Evolutionary conservation across 2,888 invertebrate genomes (phyloP), one percentile per base, ranked within the genome.

Genomic region (Invenusta paracnida): DNA sequence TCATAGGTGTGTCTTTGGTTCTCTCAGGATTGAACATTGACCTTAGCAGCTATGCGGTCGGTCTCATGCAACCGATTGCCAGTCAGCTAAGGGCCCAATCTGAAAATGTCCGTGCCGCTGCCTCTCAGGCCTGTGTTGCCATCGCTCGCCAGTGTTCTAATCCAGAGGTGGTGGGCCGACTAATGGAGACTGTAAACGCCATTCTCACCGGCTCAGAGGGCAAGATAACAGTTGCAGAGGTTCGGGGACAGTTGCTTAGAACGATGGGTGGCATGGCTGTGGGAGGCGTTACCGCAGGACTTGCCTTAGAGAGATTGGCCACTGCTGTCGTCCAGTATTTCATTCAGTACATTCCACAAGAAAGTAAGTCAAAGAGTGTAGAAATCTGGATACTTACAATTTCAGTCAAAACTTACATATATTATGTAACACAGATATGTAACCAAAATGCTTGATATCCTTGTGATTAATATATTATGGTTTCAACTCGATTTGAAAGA

Each of bases 281-380:
- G 2, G 73, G 2, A 13, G 73, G 73, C 5, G 23, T 73, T 13
- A 23, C 25, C 11, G 17, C 73, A 5, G 73, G 73, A 23, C 73
- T 23, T 5, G 73, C 73, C 23, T 23, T 73, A 23, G 73, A 73
- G 27, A 5, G 73, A n/a, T 5, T 73, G 27, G 27, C 73, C 5
- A 25, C 27, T 23, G 5, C 73, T 5, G 23, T 23, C 2, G 73
- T 73, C 23, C 73, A 73, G 27, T 23, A 13, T 5, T 25, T 73
- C 27, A 73, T 73, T 73, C 73, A 73, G 27, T 73, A 73, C 73
- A 73, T 73, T 73, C 73, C 73, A 23, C 73, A 73, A 23, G 73
- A 73, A 23, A 73, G 73, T 73, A 73, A 13, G 73, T 48, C 48
- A 48, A 11, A 5, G 17, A 11, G 17, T 48, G 17, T 48, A 48